Conservation (phyloP, 2,888 invertebrate genomes). For the Spilarctia lutea region DNA sequence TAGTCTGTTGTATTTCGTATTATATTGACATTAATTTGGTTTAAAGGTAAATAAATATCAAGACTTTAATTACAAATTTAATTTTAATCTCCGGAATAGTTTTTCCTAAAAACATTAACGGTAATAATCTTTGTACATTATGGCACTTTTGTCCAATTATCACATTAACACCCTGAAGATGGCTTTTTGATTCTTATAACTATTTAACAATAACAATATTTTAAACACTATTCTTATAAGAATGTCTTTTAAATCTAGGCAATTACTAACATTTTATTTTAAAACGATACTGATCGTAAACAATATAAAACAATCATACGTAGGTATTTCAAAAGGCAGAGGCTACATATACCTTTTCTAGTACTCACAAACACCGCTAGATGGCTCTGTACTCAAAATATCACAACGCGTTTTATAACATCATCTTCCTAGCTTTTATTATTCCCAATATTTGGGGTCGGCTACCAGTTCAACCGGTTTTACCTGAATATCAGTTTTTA, state of each 20-base stretch:
- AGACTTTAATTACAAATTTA: not conserved
- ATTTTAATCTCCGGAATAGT: not conserved
- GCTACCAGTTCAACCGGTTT: too few species aligned
- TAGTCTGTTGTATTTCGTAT: too few species aligned
- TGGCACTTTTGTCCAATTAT: conserved; percentile 32
- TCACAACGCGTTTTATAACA: not conserved
- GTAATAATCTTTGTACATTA: conserved; percentile 26
- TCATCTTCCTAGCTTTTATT: too few species aligned
- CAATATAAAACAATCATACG: not conserved
- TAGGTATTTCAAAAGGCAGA: not conserved
- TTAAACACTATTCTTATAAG: not conserved
- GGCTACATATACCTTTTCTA: not conserved
- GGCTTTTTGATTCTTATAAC: conserved; percentile 3
- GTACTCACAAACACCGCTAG: not conserved
- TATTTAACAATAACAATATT: conserved; percentile 4
- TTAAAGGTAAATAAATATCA: not conserved
- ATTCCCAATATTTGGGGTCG: too few species aligned
- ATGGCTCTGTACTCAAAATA: conserved; percentile 4
- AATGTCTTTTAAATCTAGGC: conserved; percentile 3
- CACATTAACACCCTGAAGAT: conserved; percentile 24
- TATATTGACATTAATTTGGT: too few species aligned
- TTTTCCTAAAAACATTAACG: conserved; percentile 1
- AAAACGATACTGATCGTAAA: not conserved
- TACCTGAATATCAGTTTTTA: too few species aligned
- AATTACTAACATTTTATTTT: not conserved